Percentiles rank a stretch among this genome's conserved stretches.
phyloP scores from a whole-genome alignment of 2,888 invertebrate species.

The Catocala nupta region DNA sequence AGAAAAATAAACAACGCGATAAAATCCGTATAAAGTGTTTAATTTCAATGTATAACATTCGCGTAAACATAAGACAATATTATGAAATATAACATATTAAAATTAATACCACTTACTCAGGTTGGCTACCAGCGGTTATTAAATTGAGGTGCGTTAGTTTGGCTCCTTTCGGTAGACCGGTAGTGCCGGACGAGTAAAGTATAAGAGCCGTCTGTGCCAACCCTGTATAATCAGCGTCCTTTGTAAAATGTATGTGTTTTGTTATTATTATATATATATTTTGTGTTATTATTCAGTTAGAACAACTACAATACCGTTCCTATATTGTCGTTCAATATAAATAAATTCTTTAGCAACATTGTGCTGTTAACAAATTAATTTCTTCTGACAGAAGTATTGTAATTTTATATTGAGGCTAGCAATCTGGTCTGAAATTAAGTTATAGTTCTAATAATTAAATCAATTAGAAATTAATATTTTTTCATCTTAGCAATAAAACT shows the following conservation, averaged over 20 bases:
- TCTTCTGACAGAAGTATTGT: conserved; percentile 7
- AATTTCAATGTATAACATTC: too few relatives aligned
- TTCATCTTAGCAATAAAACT: too few relatives aligned
- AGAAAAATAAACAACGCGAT: too few relatives aligned
- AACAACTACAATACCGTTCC: conserved; percentile 42
- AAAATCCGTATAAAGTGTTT: too few relatives aligned
- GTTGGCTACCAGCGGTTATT: conserved; percentile 59
- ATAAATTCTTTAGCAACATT: conserved; percentile 14
- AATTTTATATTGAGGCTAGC: conserved; percentile 9
- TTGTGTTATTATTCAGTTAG: conserved; percentile 43
- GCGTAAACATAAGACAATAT: too few relatives aligned
- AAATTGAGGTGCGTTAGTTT: conserved; percentile 72
- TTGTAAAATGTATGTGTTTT: conserved; percentile 48
- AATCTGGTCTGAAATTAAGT: neutral
- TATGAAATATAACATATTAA: neutral
- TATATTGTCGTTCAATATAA: conserved; percentile 25
- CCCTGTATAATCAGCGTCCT: conserved; percentile 53
- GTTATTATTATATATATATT: too few relatives aligned
- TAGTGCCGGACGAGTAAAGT: conserved; percentile 77
- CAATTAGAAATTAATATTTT: neutral
- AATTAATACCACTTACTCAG: conserved; percentile 58
- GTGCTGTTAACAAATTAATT: conserved; percentile 12
- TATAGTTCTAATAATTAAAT: conserved; percentile 4
- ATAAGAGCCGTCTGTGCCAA: conserved; percentile 62
- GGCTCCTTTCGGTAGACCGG: conserved; percentile 72